Base-by-base conservation (phyloP, 2,888 invertebrate genomes). In the Eilema depressum region DNA sequence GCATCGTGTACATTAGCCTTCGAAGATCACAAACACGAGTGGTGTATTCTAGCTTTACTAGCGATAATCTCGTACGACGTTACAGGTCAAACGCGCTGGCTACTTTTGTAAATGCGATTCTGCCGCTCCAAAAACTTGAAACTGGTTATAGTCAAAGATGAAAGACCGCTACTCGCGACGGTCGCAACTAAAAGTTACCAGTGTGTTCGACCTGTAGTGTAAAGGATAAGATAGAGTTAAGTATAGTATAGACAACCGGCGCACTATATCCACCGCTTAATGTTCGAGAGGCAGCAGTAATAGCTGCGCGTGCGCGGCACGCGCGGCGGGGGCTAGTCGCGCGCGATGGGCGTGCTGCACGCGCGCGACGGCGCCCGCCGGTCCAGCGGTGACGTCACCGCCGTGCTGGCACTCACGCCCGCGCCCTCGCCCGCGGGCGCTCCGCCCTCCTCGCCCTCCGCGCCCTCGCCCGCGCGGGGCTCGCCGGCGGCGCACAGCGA, bases 281-380 rank as follows among this genome's bases (percentile, higher is more conserved):
- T 63, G 72, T 53, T 66, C 23, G 59, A 28, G 26, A 66, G 70
- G 64, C 72, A 61, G 66, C 59, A 66, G 69, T 23, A 68, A 66
- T 71, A 68, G 62, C 30, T 62, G 67, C 47, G 66, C 59, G 76
- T 47, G 70, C 71, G 72, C 68, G 68, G 70, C 60, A 25, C 47
- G 57, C 47, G 68, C 57, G 65, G 60, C 60, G 33, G 57, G 85
- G 41, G 80, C 87, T 92, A 93, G 87, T 93, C 90, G 64, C 88
- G 85, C 74, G 89, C 88, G 75, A 93, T 88, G 80, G 95, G 95
- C 81, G 95, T 95, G 91, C 94, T 94, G 91, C 94, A 93, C 30
- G 90, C 91, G 82, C 85, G 85, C 69, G 90, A 81, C n/a, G 82
- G 86, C 75, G 88, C 85, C 80, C 87, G 86, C 62, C 83, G 84